Evolutionary conservation across 2,888 invertebrate species (phyloP).

Genomic region (Merodon equestris): DNA sequence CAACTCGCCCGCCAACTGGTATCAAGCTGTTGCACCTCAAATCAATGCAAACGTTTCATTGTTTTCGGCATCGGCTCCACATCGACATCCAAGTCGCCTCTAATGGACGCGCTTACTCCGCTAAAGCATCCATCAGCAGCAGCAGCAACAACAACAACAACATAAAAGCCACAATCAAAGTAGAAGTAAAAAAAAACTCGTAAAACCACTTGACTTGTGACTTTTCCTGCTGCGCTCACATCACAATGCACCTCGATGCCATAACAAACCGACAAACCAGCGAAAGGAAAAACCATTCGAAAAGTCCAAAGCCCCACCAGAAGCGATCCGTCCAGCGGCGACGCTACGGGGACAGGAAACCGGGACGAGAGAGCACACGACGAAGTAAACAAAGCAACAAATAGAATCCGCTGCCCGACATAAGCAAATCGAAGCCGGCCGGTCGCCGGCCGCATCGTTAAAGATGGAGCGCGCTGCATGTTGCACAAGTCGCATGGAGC

Average conservation of each 20-base stretch:
- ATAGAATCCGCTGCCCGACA: conserved; percentile 1
- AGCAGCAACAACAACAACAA: conserved; percentile 1
- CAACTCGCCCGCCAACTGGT: neutral
- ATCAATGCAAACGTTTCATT: conserved; percentile 58
- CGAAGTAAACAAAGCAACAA: neutral
- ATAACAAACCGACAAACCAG: conserved; percentile 32
- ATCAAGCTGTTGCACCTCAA: conserved; percentile 19
- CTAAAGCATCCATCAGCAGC: conserved; percentile 20
- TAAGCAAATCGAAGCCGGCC: conserved; percentile 29
- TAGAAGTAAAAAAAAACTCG: conserved; percentile 41
- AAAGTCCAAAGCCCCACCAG: conserved; percentile 18
- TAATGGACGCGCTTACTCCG: conserved; percentile 20
- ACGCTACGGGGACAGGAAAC: neutral
- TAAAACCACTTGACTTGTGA: conserved; percentile 69
- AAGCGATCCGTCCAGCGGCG: no score
- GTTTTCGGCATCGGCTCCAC: conserved; percentile 37
- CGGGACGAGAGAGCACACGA: neutral
- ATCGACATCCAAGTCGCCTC: conserved; percentile 15
- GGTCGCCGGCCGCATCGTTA: conserved; percentile 19
- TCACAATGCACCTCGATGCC: conserved; percentile 15
- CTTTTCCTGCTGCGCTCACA: conserved; percentile 47
- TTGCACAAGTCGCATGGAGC: conserved; percentile 27
- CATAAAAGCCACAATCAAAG: conserved; percentile 20
- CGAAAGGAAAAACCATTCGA: conserved; percentile 53
- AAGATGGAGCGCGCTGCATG: conserved; percentile 26